These are phyloP conservation scores for Melospiza georgiana DNA, from an alignment of 2,113 vertebrate species.

Conservation along the genomic window DNA sequence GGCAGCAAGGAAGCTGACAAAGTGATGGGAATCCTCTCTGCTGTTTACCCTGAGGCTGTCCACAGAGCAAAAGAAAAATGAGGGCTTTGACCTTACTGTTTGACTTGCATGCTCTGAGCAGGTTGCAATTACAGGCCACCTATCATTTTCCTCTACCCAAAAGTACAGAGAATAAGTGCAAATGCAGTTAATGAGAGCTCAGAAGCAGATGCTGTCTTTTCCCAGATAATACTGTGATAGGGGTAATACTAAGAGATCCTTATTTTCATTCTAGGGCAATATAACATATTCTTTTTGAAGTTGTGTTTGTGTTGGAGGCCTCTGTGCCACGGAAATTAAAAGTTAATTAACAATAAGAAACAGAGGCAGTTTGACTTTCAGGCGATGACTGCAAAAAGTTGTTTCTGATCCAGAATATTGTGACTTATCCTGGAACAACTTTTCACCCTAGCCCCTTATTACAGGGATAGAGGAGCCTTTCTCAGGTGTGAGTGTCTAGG, in stretches of 20 bases:
- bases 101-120: not conserved
- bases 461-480: not conserved
- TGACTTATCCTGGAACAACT: not conserved
- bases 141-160: not conserved
- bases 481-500: not conserved
- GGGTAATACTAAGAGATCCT: not conserved
- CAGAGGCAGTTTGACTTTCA: not conserved
- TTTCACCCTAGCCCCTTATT: not conserved
- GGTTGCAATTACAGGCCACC: conserved; percentile 12
- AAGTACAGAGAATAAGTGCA: not conserved
- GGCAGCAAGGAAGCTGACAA: not conserved
- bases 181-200: not conserved
- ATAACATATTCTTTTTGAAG: not conserved
- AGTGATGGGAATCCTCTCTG: not conserved
- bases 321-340: not conserved
- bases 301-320: not conserved
- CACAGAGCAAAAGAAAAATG: not conserved
- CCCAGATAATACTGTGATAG: not conserved
- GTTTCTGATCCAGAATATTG: not conserved
- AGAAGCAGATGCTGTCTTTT: not conserved
- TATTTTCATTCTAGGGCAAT: not conserved
- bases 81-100: not conserved
- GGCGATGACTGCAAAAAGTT: fast-evolving
- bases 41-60: not conserved
- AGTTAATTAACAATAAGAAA: not conserved